Conservation (phyloP, 2,888 invertebrate genomes). For the Eretmocerus hayati region DNA sequence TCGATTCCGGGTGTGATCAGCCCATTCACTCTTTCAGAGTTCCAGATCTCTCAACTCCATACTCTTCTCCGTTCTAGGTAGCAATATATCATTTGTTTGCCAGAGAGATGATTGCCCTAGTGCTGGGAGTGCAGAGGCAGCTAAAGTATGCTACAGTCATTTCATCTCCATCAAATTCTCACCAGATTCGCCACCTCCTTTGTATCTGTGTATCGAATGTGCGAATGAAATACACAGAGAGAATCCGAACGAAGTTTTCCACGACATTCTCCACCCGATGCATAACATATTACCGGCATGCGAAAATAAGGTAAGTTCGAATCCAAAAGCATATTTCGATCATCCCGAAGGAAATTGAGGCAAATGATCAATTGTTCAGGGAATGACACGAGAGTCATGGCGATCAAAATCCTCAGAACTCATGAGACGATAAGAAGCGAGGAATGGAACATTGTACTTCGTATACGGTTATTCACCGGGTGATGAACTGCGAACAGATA, state of each 20-base stretch:
- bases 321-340: too few species aligned
- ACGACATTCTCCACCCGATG: slow-evolving; percentile 85
- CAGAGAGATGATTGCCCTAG: slow-evolving; percentile 89
- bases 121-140: slow-evolving; percentile 76
- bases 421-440: too few species aligned
- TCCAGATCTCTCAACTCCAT: too few species aligned
- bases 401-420: too few species aligned
- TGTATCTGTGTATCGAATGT: slow-evolving; percentile 94
- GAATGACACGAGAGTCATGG: too few species aligned
- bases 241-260: slow-evolving; percentile 76
- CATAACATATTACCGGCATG: slow-evolving; percentile 92
- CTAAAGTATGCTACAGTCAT: slow-evolving; percentile 92
- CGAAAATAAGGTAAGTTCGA: slow-evolving; percentile 86
- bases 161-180: slow-evolving; percentile 82
- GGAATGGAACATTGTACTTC: too few species aligned
- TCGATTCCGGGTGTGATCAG: too few species aligned
- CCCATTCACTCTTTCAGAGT: too few species aligned
- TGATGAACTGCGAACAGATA: too few species aligned
- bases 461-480: too few species aligned
- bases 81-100: slow-evolving; percentile 74
- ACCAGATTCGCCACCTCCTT: slow-evolving; percentile 83
- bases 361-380: too few species aligned
- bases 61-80: slow-evolving; percentile 58
- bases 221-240: slow-evolving; percentile 86
- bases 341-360: too few species aligned